Percentiles rank a stretch among this genome's conserved stretches.
These are phyloP conservation scores for Cheilosia vulpina DNA, from an alignment of 2,888 invertebrate species.

Conservation along the genomic window DNA sequence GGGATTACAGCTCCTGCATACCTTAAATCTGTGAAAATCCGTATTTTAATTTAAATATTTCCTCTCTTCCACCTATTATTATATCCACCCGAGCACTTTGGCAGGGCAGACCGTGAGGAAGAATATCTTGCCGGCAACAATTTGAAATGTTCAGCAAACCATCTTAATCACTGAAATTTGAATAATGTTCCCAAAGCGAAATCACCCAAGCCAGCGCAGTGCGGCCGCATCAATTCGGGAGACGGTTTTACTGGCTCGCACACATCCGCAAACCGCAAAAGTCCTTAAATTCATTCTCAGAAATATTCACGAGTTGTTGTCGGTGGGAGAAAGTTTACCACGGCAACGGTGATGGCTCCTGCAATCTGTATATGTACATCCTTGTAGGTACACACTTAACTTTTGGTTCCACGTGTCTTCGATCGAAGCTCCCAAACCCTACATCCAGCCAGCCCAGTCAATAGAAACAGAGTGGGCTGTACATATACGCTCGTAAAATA, in stretches of 20 bases:
- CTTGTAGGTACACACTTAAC: slow-evolving; percentile 55
- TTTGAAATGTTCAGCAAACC: slow-evolving; percentile 51
- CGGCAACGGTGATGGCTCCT: neutral
- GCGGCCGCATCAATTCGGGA: no score
- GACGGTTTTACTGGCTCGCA: slow-evolving; percentile 16
- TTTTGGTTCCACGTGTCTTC: slow-evolving; percentile 72
- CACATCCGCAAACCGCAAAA: neutral
- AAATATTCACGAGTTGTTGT: slow-evolving; percentile 31
- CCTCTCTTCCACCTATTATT: neutral
- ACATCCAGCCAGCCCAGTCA: slow-evolving; percentile 17
- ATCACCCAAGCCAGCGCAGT: slow-evolving; percentile 29
- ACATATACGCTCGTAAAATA: slow-evolving; percentile 42
- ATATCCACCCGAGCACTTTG: neutral
- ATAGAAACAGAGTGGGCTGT: slow-evolving; percentile 2
- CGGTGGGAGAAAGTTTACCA: slow-evolving; percentile 28
- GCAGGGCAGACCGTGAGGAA: neutral
- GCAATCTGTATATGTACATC: neutral
- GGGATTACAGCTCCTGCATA: neutral
- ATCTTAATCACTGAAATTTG: slow-evolving; percentile 63
- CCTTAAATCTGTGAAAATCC: slow-evolving; percentile 50
- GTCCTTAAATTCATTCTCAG: slow-evolving; percentile 43
- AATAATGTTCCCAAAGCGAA: slow-evolving; percentile 60
- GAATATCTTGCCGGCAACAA: slow-evolving; percentile 30
- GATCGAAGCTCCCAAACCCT: slow-evolving; percentile 35
- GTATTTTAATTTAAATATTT: slow-evolving; percentile 41